Base-by-base conservation (phyloP, 2,113 vertebrate genomes). In the Morone chrysops region DNA sequence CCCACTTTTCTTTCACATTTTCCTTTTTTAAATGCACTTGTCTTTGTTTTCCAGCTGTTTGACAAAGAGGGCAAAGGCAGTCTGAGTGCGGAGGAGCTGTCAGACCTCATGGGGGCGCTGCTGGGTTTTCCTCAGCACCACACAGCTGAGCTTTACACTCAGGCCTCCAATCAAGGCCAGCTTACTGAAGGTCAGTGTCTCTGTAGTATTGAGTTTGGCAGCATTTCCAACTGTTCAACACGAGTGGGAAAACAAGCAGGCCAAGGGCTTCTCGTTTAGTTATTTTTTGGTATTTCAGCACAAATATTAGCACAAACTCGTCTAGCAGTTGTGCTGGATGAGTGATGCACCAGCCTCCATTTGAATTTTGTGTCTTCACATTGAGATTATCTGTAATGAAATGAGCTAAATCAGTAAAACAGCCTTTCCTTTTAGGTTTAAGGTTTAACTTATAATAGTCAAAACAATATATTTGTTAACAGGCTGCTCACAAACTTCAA, bases 91-190 rank as follows among this genome's bases (percentile, higher is more conserved):
- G 84, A 61, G 61, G 92, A 95, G 72, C 84, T 96, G 43, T 87
- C 91, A 0, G 79, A 40, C 79, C 93, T 96, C 69, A 95, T 96
- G 94, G 94, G 78, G 80, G 95, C 94, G 45, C 90, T 96, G 85
- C 70, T 96, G 63, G 94, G 94, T 0, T 6, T 91, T 4, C 75
- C 92, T 48, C 95, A 96, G 82, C 8, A 78, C 25, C 14, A 82
- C 65, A 87, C 89, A 0, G 18, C 70, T 6, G 81, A 88, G 56
- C 91, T 96, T 9, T 92, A 93, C 76, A 0, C 43, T 0, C 66
- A 84, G 62, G 89, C 94, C 13, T 87, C 82, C 73, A 12, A 2
- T 0, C 59, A 70, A 0, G 92, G 90, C 43, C 47, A 1, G 38
- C 83, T 94, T 0, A 94, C 91, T 8, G 90, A 93, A 71, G 91